Conservation (phyloP, 2,113 vertebrate genomes). For the Xyrauchen texanus region DNA sequence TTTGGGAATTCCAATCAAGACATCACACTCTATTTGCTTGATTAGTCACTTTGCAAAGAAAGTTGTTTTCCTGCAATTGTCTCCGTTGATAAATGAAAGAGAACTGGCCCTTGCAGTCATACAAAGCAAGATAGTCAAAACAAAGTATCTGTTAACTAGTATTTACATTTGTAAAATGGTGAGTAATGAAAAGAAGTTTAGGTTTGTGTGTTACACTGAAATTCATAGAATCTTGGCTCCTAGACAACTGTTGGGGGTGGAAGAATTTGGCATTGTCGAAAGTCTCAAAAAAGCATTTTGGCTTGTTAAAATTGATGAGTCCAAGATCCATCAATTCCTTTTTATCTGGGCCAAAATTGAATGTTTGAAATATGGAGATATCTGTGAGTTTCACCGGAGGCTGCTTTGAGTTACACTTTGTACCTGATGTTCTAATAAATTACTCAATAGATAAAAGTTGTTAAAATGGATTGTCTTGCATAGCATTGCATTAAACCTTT, state of each 20-base stretch:
- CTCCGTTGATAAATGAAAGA: not conserved
- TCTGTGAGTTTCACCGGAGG: not conserved
- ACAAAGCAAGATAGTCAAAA: constrained; percentile 15
- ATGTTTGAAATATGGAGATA: constrained; percentile 17
- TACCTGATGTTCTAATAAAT: not conserved
- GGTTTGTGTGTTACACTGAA: constrained; percentile 7
- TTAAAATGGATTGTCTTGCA: not conserved
- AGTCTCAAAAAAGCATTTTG: not conserved
- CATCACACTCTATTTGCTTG: not conserved
- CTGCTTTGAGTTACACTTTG: not conserved
- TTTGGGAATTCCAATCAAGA: constrained; percentile 52
- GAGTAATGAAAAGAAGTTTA: constrained; percentile 16
- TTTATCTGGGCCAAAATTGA: constrained; percentile 17
- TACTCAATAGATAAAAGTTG: not conserved
- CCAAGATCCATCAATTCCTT: not conserved
- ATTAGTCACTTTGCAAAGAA: not conserved
- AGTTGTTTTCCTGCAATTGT: constrained; percentile 25
- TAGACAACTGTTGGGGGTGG: not conserved
- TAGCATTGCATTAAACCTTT: constrained; percentile 4
- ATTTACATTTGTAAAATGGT: constrained; percentile 2
- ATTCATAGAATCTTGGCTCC: not conserved
- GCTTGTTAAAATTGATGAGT: constrained; percentile 18
- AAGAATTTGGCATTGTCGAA: constrained; percentile 2
- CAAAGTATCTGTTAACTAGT: not conserved
- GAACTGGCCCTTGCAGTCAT: not conserved